phyloP scores from a whole-genome alignment of 2,113 vertebrate genomes.

The Eira barbara region DNA sequence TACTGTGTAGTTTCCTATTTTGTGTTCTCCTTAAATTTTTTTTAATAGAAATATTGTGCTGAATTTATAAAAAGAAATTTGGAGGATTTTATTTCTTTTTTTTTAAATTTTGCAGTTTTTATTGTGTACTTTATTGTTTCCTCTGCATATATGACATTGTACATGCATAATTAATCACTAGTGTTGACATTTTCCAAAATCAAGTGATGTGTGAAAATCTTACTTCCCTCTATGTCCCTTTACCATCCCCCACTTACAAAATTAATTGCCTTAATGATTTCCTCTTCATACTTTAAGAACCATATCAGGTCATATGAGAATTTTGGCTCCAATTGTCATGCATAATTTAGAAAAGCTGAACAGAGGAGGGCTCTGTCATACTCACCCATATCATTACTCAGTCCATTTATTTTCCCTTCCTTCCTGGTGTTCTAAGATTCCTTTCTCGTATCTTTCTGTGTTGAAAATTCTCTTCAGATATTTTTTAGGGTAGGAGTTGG shows the following conservation, averaged over 20 bases:
- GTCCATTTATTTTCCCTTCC: background rate
- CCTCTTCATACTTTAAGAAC: background rate
- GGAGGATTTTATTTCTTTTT: background rate
- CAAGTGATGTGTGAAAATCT: background rate
- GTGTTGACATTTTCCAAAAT: background rate
- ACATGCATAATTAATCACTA: background rate
- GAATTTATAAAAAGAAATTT: background rate
- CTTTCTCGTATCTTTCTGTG: background rate
- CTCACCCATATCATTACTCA: background rate
- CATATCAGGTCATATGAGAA: background rate
- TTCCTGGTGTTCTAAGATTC: background rate
- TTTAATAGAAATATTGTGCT: background rate
- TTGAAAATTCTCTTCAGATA: background rate
- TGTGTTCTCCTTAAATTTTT: background rate
- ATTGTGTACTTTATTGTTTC: background rate
- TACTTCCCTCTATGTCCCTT: background rate
- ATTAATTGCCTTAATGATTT: background rate
- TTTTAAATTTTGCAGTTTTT: background rate
- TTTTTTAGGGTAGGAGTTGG: background rate
- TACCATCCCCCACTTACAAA: background rate
- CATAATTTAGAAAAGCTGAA: background rate
- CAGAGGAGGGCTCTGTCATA: background rate
- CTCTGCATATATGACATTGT: background rate
- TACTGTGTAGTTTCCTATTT: background rate
- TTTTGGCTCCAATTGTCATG: background rate